Evolutionary conservation across 2,888 invertebrate genomes (phyloP), one percentile per base, ranked within the genome.

Genomic region (Lasioglossum morio): DNA sequence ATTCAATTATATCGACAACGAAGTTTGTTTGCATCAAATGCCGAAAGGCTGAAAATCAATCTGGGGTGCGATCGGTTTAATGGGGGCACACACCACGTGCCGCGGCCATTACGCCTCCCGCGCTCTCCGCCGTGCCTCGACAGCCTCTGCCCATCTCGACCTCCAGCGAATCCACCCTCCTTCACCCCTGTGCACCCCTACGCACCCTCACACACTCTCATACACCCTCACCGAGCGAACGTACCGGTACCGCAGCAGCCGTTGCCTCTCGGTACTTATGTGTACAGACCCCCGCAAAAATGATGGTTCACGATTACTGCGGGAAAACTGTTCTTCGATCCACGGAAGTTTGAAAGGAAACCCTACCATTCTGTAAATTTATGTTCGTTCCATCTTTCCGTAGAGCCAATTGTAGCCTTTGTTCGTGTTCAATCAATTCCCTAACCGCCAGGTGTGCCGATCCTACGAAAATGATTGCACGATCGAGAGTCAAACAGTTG

Each of bases 1-100:
- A 94, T 94, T 94, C 93, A 94, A 94, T 94, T 94, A 94, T 90
- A 91, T 90, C 90, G 90, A 89, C 91, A 92, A 92, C 92, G 88
- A 92, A 92, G 93, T 92, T 92, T 91, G 89, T 90, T 90, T 91
- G 91, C 91, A 92, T 93, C 92, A 92, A 92, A 93, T 92, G 92
- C 90, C 85, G 91, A 92, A 93, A 93, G 91, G 92, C 90, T 93
- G 92, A 93, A 93, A 94, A 94, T 93, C 91, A 92, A 93, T 93
- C 89, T 89, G 78, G 82, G 78, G 82, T 86, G 92, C 90, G 90
- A 92, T 93, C 89, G 92, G 90, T 92, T 92, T 92, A 93, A 93
- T 92, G 89, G 92, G 89, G 91, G 85, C 88, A 89, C 90, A 90
- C 91, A 91, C 91, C 91, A 90, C 90, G 91, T 92, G 92, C 90